These are phyloP conservation scores for Gymnosoma rotundatum DNA, from an alignment of 2,888 invertebrate species.

Conservation along the genomic window DNA sequence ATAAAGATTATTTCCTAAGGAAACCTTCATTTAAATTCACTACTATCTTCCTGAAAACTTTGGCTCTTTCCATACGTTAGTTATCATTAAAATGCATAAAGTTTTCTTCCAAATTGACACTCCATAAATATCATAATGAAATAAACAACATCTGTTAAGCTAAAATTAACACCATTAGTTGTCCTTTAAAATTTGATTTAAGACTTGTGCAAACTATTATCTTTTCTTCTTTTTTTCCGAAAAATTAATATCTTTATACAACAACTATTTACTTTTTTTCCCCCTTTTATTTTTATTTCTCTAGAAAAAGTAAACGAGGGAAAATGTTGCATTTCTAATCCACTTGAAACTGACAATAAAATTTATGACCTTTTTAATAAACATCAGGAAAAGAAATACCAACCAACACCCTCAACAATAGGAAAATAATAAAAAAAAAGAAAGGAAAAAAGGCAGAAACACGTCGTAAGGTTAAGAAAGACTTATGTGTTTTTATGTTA, in stretches of 20 bases:
- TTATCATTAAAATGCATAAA: slow-evolving; percentile 6
- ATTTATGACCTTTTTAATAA: slow-evolving; percentile 68
- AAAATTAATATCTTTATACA: slow-evolving; percentile 12
- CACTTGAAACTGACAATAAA: slow-evolving; percentile 69
- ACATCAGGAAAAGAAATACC: slow-evolving; percentile 39
- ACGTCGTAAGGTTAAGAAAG: slow-evolving; percentile 24
- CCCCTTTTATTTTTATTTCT: not conserved
- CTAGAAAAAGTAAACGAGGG: not conserved
- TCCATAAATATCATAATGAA: slow-evolving; percentile 33
- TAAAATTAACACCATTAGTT: slow-evolving; percentile 48
- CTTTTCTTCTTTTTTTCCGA: slow-evolving; percentile 15
- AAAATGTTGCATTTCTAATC: slow-evolving; percentile 59
- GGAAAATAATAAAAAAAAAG: not conserved
- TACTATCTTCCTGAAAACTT: not conserved
- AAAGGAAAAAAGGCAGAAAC: not conserved
- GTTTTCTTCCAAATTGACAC: slow-evolving; percentile 13
- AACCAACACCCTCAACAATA: slow-evolving; percentile 2
- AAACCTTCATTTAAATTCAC: not conserved
- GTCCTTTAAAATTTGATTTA: slow-evolving; percentile 49
- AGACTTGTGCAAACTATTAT: slow-evolving; percentile 29
- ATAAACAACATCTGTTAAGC: slow-evolving; percentile 53
- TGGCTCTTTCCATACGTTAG: not conserved
- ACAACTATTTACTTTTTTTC: slow-evolving; percentile 4
- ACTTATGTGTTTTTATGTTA: slow-evolving; percentile 35
- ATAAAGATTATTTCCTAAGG: too few species aligned